phyloP scores from a whole-genome alignment of 1,140 invertebrate genomes.

The Magallana angulata region DNA sequence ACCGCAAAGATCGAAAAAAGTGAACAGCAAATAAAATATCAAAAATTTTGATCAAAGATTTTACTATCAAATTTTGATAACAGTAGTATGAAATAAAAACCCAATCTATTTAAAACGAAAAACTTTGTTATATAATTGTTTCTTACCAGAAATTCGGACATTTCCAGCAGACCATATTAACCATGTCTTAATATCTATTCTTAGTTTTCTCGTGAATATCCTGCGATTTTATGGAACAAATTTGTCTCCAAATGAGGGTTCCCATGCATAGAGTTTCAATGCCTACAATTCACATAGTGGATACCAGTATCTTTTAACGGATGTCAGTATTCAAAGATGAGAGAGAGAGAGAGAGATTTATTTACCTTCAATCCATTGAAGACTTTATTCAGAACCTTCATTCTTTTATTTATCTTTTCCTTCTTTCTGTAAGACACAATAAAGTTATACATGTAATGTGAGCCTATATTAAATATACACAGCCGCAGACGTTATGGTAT shows the following conservation, averaged over 20 bases:
- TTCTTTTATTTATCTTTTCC: too few relatives aligned
- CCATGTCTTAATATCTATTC: background rate
- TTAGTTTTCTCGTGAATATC: background rate
- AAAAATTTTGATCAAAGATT: background rate
- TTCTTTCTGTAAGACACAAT: too few relatives aligned
- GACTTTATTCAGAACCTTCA: too few relatives aligned
- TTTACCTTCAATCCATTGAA: too few relatives aligned
- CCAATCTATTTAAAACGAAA: background rate
- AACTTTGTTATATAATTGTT: background rate
- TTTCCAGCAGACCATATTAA: background rate
- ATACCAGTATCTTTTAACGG: too few relatives aligned
- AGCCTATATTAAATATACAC: too few relatives aligned
- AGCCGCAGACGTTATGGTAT: too few relatives aligned
- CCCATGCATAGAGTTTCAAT: constrained; percentile 18
- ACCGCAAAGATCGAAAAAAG: background rate
- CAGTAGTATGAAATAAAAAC: background rate
- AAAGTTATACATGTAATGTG: too few relatives aligned
- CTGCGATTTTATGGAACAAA: background rate
- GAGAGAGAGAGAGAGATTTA: too few relatives aligned
- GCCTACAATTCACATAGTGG: too few relatives aligned
- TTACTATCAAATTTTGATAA: background rate
- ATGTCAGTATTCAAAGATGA: too few relatives aligned
- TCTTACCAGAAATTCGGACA: background rate
- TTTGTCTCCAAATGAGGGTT: constrained; percentile 17
- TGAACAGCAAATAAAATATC: background rate